Evolutionary conservation across 2,888 invertebrate genomes (phyloP).

Genomic region (Slavum lentiscoides): DNA sequence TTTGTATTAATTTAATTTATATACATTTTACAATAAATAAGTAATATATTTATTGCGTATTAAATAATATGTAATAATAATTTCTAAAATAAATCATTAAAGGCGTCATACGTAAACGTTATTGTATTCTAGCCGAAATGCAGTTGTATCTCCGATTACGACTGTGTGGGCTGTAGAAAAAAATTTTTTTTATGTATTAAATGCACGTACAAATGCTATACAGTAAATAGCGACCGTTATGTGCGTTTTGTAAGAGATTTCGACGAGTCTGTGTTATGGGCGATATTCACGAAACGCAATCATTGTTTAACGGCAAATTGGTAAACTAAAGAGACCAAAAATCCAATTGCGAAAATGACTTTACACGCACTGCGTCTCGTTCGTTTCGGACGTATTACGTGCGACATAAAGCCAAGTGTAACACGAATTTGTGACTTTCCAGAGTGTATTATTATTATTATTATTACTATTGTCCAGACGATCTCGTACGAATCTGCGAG

Average conservation of each 20-base stretch:
- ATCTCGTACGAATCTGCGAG: not conserved
- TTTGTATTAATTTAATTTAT: too few species aligned
- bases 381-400: conserved; percentile 15
- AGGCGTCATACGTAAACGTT: too few species aligned
- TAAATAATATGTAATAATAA: too few species aligned
- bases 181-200: not conserved
- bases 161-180: not conserved
- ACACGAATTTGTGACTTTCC: conserved; percentile 24
- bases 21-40: too few species aligned
- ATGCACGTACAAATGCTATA: not conserved
- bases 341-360: conserved; percentile 30
- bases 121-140: too few species aligned
- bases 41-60: too few species aligned
- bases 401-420: conserved; percentile 25
- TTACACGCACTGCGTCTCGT: conserved; percentile 1
- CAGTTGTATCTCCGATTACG: not conserved
- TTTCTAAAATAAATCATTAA: too few species aligned
- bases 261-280: not conserved
- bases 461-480: conserved; percentile 19
- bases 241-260: conserved; percentile 19
- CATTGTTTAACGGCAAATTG: conserved; percentile 37
- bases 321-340: conserved; percentile 17
- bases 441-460: conserved; percentile 24
- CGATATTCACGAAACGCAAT: conserved; percentile 10
- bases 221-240: not conserved